Evolutionary conservation across 2,888 invertebrate genomes (phyloP).

Genomic region (Panorpa germanica): DNA sequence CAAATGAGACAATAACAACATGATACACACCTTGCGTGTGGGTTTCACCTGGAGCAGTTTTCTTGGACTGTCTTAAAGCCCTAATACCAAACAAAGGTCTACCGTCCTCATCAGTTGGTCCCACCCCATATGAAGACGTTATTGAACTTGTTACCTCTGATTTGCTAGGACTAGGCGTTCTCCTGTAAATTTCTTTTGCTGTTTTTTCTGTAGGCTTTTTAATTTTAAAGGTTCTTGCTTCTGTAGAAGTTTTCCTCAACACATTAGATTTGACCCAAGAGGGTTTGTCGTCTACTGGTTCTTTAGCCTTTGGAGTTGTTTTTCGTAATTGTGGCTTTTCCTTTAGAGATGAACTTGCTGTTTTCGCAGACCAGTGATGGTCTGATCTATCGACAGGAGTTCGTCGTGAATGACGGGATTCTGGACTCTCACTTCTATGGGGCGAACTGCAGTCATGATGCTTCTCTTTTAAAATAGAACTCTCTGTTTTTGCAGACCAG

Average conservation of each 20-base stretch:
- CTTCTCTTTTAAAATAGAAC: too few relatives aligned
- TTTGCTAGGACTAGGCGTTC: slow-evolving; percentile 6
- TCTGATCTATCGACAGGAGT: too few relatives aligned
- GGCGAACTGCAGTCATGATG: too few relatives aligned
- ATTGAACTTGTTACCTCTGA: slow-evolving; percentile 35
- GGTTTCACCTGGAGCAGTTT: slow-evolving; percentile 34
- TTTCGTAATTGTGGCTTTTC: slow-evolving; percentile 16
- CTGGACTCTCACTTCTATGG: too few relatives aligned
- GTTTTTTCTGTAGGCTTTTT: slow-evolving; percentile 24
- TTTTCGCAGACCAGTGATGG: too few relatives aligned
- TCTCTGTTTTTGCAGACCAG: too few relatives aligned
- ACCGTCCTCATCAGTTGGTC: slow-evolving; percentile 65
- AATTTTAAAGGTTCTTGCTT: slow-evolving; percentile 23
- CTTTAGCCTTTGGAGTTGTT: slow-evolving; percentile 13
- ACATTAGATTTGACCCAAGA: slow-evolving; percentile 41
- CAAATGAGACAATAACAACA: slow-evolving; percentile 6
- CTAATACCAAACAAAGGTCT: slow-evolving; percentile 60
- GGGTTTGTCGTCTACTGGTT: slow-evolving; percentile 29
- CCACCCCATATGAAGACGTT: slow-evolving; percentile 66
- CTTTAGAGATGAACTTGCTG: slow-evolving; percentile 17
- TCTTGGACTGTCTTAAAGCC: slow-evolving; percentile 45
- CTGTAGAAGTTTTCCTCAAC: slow-evolving; percentile 30
- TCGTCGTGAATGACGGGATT: too few relatives aligned
- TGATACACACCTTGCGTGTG: slow-evolving; percentile 37
- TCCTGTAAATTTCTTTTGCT: slow-evolving; percentile 21